Percentiles rank a stretch among this genome's conserved stretches.
These are phyloP conservation scores for Genyomyrus donnyi DNA, from an alignment of 2,113 vertebrate species.

Conservation along the genomic window DNA sequence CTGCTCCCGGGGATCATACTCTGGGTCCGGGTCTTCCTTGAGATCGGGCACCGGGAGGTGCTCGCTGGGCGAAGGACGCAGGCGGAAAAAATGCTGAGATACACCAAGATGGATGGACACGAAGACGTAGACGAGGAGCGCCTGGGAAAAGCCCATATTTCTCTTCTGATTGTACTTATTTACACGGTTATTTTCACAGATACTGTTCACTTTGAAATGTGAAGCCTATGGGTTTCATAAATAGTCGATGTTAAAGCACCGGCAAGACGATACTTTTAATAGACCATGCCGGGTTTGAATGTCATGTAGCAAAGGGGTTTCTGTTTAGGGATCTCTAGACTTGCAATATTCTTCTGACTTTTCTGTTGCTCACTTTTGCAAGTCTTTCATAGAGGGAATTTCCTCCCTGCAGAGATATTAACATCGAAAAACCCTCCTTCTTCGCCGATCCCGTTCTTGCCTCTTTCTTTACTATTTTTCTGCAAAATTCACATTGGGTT, in stretches of 20 bases:
- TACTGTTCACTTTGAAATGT: conserved; percentile 53
- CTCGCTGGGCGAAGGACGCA: conserved; percentile 78
- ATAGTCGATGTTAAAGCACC: conserved; percentile 74
- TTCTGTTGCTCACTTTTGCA: conserved; percentile 17
- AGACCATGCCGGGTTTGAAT: conserved; percentile 68
- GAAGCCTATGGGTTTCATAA: conserved; percentile 68
- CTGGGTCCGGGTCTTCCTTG: conserved; percentile 79
- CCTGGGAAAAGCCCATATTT: conserved; percentile 68
- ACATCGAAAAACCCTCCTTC: conserved; percentile 41
- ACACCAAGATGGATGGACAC: conserved; percentile 60
- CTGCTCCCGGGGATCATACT: conserved; percentile 82
- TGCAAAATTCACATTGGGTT: conserved; percentile 71
- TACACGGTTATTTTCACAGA: conserved; percentile 50
- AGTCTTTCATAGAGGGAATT: background rate
- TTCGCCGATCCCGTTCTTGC: conserved; percentile 46
- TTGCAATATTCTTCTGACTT: conserved; percentile 17
- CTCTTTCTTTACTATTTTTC: conserved; percentile 43
- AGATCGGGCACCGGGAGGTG: conserved; percentile 75
- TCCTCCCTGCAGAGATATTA: conserved; percentile 13
- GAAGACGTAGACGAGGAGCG: conserved; percentile 66
- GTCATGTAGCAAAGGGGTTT: conserved; percentile 57
- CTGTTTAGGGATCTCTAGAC: conserved; percentile 46
- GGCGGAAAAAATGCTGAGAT: conserved; percentile 71
- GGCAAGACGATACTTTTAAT: conserved; percentile 78
- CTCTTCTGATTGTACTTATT: conserved; percentile 25